Evolutionary conservation across 2,888 invertebrate genomes (phyloP).

Genomic region (Ptychoptera contaminata): DNA sequence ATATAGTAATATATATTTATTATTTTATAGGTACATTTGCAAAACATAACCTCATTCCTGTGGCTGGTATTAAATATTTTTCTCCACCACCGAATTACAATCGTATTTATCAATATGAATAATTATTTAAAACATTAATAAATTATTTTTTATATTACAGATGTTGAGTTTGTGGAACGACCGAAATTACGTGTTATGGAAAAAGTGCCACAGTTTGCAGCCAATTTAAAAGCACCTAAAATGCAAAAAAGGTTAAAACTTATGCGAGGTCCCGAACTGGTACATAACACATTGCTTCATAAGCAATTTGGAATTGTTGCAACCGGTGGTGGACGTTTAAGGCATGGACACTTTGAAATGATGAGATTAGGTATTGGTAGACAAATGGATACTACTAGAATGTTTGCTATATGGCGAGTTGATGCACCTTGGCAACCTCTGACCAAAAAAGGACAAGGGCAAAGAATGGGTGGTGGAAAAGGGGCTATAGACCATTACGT

Average conservation of each 20-base stretch:
- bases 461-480: constrained; percentile 93
- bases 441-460: constrained; percentile 77
- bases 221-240: constrained; percentile 56
- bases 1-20: constrained; percentile 6
- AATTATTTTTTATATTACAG: constrained; percentile 27
- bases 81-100: constrained; percentile 50
- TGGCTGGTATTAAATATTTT: constrained; percentile 51
- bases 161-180: constrained; percentile 56
- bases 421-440: constrained; percentile 93
- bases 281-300: constrained; percentile 74
- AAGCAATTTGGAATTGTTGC: constrained; percentile 90
- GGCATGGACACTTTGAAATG: constrained; percentile 75
- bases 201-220: constrained; percentile 53
- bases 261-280: constrained; percentile 79
- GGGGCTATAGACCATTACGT: constrained; percentile 89
- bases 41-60: constrained; percentile 2
- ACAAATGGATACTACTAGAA: constrained; percentile 59
- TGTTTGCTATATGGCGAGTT: constrained; percentile 92
- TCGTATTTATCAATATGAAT: constrained; percentile 33
- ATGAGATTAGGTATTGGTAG: constrained; percentile 58
- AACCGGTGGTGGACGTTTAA: constrained; percentile 64
- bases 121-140: constrained; percentile 4
- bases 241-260: constrained; percentile 69
- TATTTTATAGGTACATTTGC: constrained; percentile 4
- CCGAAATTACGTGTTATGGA: constrained; percentile 52